Evolutionary conservation across 2,888 invertebrate species (phyloP).

Genomic region (Mallateleia sp.): DNA sequence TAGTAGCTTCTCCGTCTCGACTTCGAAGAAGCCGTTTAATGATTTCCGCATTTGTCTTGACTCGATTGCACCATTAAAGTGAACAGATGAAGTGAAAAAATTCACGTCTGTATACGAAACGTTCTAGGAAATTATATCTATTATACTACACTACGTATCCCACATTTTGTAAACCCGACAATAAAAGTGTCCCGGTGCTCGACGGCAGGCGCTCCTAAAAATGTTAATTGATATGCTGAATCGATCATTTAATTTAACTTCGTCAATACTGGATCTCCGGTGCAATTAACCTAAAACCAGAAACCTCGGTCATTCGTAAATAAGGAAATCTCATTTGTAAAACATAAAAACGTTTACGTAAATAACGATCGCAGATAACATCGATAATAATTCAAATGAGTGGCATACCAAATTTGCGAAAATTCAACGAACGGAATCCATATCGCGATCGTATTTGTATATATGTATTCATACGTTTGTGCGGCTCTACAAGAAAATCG

Average conservation of each 20-base stretch:
- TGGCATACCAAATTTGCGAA: constrained; percentile 60
- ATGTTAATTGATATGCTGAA: not conserved
- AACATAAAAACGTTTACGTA: constrained; percentile 51
- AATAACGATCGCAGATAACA: constrained; percentile 63
- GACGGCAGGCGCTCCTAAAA: not conserved
- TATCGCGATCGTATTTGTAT: constrained; percentile 47
- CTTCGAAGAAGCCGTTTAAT: constrained; percentile 70
- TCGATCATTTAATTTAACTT: not conserved
- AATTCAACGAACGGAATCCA: constrained; percentile 50
- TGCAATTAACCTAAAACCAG: constrained; percentile 34
- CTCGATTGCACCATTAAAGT: constrained; percentile 65
- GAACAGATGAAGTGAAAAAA: constrained; percentile 37
- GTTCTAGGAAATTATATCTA: constrained; percentile 30
- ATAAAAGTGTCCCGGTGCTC: not conserved
- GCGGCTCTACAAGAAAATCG: constrained; percentile 84
- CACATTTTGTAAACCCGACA: not conserved
- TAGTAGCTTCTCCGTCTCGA: constrained; percentile 51
- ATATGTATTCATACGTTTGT: constrained; percentile 62
- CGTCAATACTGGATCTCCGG: constrained; percentile 2
- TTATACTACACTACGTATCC: not conserved
- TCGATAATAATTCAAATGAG: constrained; percentile 63
- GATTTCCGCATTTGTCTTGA: constrained; percentile 72
- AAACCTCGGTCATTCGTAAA: constrained; percentile 40
- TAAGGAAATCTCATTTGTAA: constrained; percentile 56
- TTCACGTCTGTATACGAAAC: not conserved